phyloP scores from a whole-genome alignment of 1,140 invertebrate genomes.

The Archivesica marissinica region DNA sequence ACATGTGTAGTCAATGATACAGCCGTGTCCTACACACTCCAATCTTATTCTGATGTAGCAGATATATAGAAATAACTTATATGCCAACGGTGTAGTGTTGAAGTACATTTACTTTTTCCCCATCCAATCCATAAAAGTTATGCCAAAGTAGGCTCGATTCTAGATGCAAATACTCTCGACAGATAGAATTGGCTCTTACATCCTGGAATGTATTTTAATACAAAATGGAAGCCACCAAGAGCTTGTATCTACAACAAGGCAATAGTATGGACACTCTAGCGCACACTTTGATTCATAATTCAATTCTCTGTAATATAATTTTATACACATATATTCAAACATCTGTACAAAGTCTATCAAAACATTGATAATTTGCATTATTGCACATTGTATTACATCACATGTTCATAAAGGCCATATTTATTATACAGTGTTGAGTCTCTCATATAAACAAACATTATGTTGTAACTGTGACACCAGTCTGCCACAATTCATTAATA shows the following conservation, averaged over 20 bases:
- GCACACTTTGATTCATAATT: background rate
- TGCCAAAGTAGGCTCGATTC: too few species aligned
- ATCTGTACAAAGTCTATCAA: constrained; percentile 46
- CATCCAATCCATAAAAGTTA: too few species aligned
- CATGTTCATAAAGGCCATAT: constrained; percentile 48
- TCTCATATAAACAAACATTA: too few species aligned
- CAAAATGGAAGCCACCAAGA: constrained; percentile 12
- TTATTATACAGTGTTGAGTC: constrained; percentile 37
- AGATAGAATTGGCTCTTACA: background rate
- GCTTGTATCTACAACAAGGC: background rate
- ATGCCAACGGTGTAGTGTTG: too few species aligned
- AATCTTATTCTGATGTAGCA: background rate
- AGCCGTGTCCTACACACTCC: too few species aligned
- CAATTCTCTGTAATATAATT: background rate
- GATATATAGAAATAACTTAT: background rate
- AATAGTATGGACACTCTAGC: background rate
- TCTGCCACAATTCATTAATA: too few species aligned
- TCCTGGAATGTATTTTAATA: constrained; percentile 14
- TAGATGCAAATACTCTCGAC: too few species aligned
- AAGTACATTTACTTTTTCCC: too few species aligned
- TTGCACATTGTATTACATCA: constrained; percentile 58
- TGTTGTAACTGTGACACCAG: too few species aligned
- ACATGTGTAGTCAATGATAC: too few species aligned
- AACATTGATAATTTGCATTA: constrained; percentile 51
- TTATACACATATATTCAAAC: background rate